phyloP scores from a whole-genome alignment of 2,888 invertebrate genomes.

The Lasioglossum morio region DNA sequence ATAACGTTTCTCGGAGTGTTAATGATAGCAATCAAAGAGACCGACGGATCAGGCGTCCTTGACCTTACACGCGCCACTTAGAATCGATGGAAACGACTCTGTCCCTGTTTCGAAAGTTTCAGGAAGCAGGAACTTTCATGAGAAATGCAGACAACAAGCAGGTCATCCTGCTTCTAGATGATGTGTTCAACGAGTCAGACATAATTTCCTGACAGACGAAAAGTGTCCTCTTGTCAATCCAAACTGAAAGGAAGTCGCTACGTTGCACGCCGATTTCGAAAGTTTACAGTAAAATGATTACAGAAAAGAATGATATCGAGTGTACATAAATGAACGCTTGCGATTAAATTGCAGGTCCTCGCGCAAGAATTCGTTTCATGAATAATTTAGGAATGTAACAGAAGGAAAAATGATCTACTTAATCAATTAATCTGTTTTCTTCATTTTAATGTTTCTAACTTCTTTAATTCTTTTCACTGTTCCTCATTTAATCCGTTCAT shows the following conservation, averaged over 20 bases:
- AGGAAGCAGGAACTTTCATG: conserved; percentile 7
- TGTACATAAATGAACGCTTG: background rate
- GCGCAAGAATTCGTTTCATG: background rate
- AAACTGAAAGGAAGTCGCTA: background rate
- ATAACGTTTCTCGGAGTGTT: background rate
- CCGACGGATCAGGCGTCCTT: conserved; percentile 9
- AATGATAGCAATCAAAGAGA: conserved; percentile 25
- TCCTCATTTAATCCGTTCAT: too few species aligned
- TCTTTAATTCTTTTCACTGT: too few species aligned
- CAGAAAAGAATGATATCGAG: background rate
- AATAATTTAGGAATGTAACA: background rate
- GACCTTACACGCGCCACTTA: background rate
- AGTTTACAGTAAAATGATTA: background rate
- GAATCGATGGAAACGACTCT: conserved; percentile 24
- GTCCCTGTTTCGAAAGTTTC: conserved; percentile 22
- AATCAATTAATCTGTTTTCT: background rate
- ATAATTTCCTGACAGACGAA: conserved; percentile 32
- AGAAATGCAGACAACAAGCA: conserved; percentile 16
- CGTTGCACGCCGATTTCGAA: background rate
- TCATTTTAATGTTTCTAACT: background rate
- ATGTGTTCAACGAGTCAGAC: conserved; percentile 20
- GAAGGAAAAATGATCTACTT: too few species aligned
- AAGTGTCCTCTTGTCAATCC: conserved; percentile 39
- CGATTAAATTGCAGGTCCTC: background rate
- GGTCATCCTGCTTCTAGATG: conserved; percentile 3